phyloP scores from a whole-genome alignment of 2,113 vertebrate genomes.

The Oenanthe melanoleuca region DNA sequence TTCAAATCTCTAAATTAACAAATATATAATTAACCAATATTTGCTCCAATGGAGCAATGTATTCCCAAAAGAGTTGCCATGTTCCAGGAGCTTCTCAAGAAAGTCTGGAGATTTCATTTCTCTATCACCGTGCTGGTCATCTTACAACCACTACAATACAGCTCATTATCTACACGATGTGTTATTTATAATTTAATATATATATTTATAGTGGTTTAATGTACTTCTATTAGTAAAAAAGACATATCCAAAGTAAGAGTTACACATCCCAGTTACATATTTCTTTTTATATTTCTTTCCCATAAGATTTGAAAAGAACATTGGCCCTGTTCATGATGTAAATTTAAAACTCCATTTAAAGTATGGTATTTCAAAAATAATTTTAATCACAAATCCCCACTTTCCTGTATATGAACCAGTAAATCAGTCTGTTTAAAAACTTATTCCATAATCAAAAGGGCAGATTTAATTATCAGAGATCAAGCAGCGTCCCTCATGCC shows the following conservation, averaged over 20 bases:
- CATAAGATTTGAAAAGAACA: background rate
- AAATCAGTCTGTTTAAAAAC: background rate
- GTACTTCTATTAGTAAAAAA: background rate
- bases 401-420: background rate
- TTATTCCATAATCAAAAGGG: background rate
- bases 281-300: background rate
- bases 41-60: background rate
- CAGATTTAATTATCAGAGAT: background rate
- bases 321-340: background rate
- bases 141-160: background rate
- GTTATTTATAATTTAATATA: background rate
- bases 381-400: background rate
- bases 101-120: too few relatives aligned
- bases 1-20: background rate
- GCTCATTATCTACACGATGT: background rate
- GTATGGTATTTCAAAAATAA: accelerated
- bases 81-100: background rate
- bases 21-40: background rate
- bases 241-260: background rate
- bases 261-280: background rate
- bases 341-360: background rate
- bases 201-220: background rate
- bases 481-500: background rate
- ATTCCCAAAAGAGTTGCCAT: background rate
- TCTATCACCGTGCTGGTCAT: background rate